Conservation (phyloP, 2,888 invertebrate genomes). For the Parnassius orleans region DNA sequence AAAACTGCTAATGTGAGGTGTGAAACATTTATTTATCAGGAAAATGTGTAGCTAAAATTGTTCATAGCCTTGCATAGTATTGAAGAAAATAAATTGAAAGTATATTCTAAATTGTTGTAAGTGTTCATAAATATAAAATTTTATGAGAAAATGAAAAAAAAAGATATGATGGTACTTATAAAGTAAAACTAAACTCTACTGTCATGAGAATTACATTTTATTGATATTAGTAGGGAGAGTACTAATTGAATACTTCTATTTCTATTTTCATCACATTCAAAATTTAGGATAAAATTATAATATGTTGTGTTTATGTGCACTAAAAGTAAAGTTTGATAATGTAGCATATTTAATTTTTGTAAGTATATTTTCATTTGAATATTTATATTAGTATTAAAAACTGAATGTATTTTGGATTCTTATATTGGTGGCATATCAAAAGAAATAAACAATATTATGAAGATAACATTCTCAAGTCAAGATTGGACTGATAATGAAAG, state of each 20-base stretch:
- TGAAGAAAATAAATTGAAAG: slow-evolving; percentile 33
- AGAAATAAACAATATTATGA: slow-evolving; percentile 33
- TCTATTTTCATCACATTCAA: slow-evolving; percentile 20
- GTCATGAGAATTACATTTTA: slow-evolving; percentile 43
- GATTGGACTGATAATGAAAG: slow-evolving; percentile 48
- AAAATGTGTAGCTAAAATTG: slow-evolving; percentile 1
- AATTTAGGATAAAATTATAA: slow-evolving; percentile 37
- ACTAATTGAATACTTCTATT: slow-evolving; percentile 5
- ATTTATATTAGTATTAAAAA: slow-evolving; percentile 25
- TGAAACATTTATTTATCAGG: slow-evolving; percentile 10
- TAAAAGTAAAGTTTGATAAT: slow-evolving; percentile 1
- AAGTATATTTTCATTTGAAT: too few species aligned
- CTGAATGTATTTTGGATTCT: slow-evolving; percentile 6
- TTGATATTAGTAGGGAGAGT: slow-evolving; percentile 11
- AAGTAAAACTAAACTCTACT: slow-evolving; percentile 45
- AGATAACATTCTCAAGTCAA: slow-evolving; percentile 23
- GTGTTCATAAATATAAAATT: slow-evolving; percentile 74
- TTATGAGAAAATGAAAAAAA: slow-evolving; percentile 56
- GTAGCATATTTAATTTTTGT: background rate
- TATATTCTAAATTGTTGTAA: slow-evolving; percentile 79
- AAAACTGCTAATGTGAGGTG: slow-evolving; percentile 2
- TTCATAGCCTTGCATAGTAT: slow-evolving; percentile 51
- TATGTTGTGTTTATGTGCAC: slow-evolving; percentile 16
- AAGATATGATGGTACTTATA: slow-evolving; percentile 42
- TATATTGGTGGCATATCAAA: slow-evolving; percentile 48